Conservation (phyloP, 37 sponge, comb jelly and placozoan genomes). For the Halichondria panicea region DNA sequence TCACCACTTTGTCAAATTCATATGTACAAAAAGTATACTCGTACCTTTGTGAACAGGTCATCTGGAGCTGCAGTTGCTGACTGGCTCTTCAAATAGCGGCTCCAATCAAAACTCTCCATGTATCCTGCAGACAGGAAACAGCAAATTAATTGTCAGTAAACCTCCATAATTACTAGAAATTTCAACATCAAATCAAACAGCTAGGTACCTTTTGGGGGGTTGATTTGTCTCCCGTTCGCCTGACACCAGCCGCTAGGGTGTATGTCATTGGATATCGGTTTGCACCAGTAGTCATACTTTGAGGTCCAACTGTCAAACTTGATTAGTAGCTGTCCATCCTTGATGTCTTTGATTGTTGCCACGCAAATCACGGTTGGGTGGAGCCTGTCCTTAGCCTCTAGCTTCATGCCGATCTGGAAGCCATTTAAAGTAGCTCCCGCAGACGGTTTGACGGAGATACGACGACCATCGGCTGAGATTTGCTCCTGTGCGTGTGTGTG, state of each 20-base stretch:
- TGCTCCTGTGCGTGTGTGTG: slow-evolving; percentile 33
- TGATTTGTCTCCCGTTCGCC: slow-evolving; percentile 11
- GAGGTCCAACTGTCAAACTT: slow-evolving; percentile 85
- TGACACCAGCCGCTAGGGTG: slow-evolving; percentile 72
- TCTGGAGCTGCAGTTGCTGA: slow-evolving; percentile 65
- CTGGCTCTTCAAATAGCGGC: slow-evolving; percentile 33
- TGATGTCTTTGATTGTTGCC: slow-evolving; percentile 65
- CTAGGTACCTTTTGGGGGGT: slow-evolving; percentile 46
- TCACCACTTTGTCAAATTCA: too few relatives aligned
- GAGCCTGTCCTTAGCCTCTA: slow-evolving; percentile 77
- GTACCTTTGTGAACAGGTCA: slow-evolving; percentile 61
- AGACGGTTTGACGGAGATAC: neutral
- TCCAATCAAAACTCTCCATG: slow-evolving; percentile 72
- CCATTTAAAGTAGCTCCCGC: neutral
- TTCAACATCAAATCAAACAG: neutral
- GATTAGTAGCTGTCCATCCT: slow-evolving; percentile 56
- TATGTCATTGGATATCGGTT: slow-evolving; percentile 51
- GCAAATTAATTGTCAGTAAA: too few relatives aligned
- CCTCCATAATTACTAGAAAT: too few relatives aligned
- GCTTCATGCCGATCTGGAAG: slow-evolving; percentile 55
- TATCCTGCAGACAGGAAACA: too few relatives aligned
- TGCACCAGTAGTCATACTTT: slow-evolving; percentile 79
- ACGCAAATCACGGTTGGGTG: slow-evolving; percentile 73
- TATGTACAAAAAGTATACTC: neutral
- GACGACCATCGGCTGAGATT: neutral